Base-by-base conservation (phyloP, 2,113 vertebrate species). In the Dendropsophus ebraccatus region DNA sequence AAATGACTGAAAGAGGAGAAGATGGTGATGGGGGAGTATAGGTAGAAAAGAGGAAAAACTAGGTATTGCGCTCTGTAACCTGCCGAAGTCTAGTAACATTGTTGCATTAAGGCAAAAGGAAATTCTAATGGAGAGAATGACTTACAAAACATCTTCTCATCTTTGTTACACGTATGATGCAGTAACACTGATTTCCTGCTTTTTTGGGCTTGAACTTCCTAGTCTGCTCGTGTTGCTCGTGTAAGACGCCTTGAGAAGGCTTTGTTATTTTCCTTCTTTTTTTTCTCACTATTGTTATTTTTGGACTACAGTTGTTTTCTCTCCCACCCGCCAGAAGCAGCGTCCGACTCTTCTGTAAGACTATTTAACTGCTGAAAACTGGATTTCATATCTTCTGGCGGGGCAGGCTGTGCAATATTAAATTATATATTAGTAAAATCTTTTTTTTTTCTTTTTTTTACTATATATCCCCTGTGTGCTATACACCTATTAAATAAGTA, bases 391-490 rank as follows among this genome's bases (percentile, higher is more conserved):
- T 95, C 94, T 95, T 95, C 92, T 95, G 94, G 91, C 92, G 94
- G 96, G 95, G 93, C 85, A 95, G 93, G 95, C 95, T 96, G 96
- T 96, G 96, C 96, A 96, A 97, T 92, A 90, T 94, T 93, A 94
- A 92, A 94, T 94, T 91, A 97, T 94, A 95, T 96, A 97, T 96
- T 96, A 96, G 93, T 95, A 92, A 94, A 93, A 92, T 93, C 90
- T 94, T 91, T 92, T 88, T 54, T 28, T 58, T 58, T 62, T 41
- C 21, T 3, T 32, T 21, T 90, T 83, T 91, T 92, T 91, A 74
- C 67, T 81, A 81, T 87, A 93, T 93, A 93, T 91, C 94, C 92
- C 94, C 92, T 95, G 96, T 95, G 96, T 96, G 97, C 95, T 96
- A 93, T 93, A 95, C 90, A 95, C 93, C 92, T 95, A 95, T 94